Base-by-base conservation (phyloP, 53 echinoderm and acorn worm genomes). In the Arbacia lixula region DNA sequence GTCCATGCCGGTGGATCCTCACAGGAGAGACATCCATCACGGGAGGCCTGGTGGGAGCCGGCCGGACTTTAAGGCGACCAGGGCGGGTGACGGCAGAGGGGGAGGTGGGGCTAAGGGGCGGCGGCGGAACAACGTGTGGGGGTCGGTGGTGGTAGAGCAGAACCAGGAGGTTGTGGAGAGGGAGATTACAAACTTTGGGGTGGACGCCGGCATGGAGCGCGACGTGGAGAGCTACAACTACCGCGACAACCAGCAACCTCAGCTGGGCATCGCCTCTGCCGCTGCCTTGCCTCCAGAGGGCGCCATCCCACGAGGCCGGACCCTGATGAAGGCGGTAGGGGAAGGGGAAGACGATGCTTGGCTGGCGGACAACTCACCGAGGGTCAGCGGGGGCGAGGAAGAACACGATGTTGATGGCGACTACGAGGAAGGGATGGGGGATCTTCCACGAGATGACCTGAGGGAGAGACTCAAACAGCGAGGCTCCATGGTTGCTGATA, bases 181-280 rank as follows among this genome's bases (percentile, higher is more conserved):
- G 39, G 83, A 93, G 52, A 90, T 97, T 27, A 92, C 84, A 31
- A 87, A 88, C 11, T 90, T 96, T 71, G 93, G 83, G 36, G 87
- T 97, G 87, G 90, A 92, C 46, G 49, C 66, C 17, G 83, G 33
- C 32, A 78, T 74, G 33, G 84, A 86, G 31, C 75, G 98, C 29
- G 90, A 94, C 64, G 90, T 97, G 2, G 98, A 97, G 52, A 92
- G 92, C 57, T 94, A 94, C 65, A 86, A 90, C 49, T 94, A 89
- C 61, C 54, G 60, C 42, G 61, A 64, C 36, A 41, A 54, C 1
- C 55, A 69, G 4, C 61, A 64, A 35, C 74, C 61, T n/a, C 63
- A 58, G 20, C 91, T 94, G 32, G 94, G 94, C 6, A 66, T 86
- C 25, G 63, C 73, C 21, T 42, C 74, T 11, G 85, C 57, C 54